Evolutionary conservation across 1,140 invertebrate species (phyloP).

Genomic region (Frieseomelitta varia): DNA sequence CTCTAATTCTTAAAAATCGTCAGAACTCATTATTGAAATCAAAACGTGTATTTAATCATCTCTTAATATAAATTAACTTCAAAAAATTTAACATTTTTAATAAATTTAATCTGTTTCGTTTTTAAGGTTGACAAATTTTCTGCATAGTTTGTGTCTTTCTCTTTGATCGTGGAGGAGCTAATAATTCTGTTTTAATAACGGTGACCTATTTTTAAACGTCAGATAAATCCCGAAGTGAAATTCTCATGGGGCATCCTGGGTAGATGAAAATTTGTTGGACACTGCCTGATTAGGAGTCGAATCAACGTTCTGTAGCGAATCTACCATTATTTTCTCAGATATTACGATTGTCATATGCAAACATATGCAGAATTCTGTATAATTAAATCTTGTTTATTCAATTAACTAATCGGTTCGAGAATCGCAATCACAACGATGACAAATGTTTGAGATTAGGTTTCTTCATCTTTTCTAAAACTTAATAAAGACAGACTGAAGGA

Average conservation of each 20-base stretch:
- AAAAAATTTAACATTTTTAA: too few relatives aligned
- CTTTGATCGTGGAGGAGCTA: neutral
- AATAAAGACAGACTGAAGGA: too few relatives aligned
- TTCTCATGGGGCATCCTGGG: neutral
- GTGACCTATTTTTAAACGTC: neutral
- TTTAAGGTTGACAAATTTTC: too few relatives aligned
- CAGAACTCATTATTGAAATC: too few relatives aligned
- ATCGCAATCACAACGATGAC: neutral
- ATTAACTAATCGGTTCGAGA: neutral
- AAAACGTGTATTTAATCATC: too few relatives aligned
- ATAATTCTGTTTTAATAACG: neutral
- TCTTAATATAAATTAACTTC: too few relatives aligned
- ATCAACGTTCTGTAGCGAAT: neutral
- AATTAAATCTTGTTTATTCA: slow-evolving; percentile 27
- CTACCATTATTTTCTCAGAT: neutral
- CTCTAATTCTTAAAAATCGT: too few relatives aligned
- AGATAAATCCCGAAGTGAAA: neutral
- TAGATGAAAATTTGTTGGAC: neutral
- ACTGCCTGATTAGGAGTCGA: too few relatives aligned
- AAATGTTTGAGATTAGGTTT: too few relatives aligned
- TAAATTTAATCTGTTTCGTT: too few relatives aligned
- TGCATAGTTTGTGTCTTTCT: neutral
- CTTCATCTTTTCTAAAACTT: too few relatives aligned
- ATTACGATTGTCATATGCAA: neutral
- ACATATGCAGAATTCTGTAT: neutral